Evolutionary conservation across 2,888 invertebrate genomes (phyloP).

Genomic region (Hypolimnas misippus): DNA sequence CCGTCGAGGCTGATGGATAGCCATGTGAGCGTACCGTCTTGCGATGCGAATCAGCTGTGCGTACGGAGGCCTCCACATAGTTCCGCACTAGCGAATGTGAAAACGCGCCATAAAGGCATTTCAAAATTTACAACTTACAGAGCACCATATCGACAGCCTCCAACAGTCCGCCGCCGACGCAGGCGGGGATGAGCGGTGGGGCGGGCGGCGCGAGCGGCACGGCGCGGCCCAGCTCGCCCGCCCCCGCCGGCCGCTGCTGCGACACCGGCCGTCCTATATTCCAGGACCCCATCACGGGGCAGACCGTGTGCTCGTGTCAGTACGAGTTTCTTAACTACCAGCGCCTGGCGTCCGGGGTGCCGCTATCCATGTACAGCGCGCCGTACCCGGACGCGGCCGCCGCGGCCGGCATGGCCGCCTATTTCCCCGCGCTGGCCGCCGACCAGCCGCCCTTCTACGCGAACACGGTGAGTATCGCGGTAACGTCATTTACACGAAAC

Average conservation of each 20-base stretch:
- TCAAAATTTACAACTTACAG: slow-evolving; percentile 84
- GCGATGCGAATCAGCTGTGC: slow-evolving; percentile 71
- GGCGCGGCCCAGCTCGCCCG: slow-evolving; percentile 79
- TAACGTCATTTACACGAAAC: slow-evolving; percentile 1
- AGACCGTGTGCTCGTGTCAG: slow-evolving; percentile 95
- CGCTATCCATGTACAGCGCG: slow-evolving; percentile 91
- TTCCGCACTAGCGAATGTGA: slow-evolving; percentile 74
- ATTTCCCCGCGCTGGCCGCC: slow-evolving; percentile 92
- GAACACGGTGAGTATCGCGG: slow-evolving; percentile 88
- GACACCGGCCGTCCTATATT: slow-evolving; percentile 96
- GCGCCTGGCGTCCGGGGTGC: slow-evolving; percentile 89
- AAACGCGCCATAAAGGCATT: slow-evolving; percentile 83
- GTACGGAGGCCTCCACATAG: slow-evolving; percentile 70
- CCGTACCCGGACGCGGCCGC: slow-evolving; percentile 89
- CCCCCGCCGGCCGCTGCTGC: slow-evolving; percentile 89
- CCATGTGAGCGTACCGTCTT: slow-evolving; percentile 60
- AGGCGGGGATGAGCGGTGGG: slow-evolving; percentile 83
- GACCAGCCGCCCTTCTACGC: slow-evolving; percentile 94
- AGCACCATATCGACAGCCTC: slow-evolving; percentile 88
- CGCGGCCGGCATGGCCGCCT: slow-evolving; percentile 92
- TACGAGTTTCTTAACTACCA: slow-evolving; percentile 95
- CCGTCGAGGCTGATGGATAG: slow-evolving; percentile 48
- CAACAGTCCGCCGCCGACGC: slow-evolving; percentile 87
- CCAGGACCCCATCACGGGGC: slow-evolving; percentile 94
- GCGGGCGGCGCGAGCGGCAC: slow-evolving; percentile 77